phyloP scores from a whole-genome alignment of 2,888 invertebrate species.

The Chesias legatella region DNA sequence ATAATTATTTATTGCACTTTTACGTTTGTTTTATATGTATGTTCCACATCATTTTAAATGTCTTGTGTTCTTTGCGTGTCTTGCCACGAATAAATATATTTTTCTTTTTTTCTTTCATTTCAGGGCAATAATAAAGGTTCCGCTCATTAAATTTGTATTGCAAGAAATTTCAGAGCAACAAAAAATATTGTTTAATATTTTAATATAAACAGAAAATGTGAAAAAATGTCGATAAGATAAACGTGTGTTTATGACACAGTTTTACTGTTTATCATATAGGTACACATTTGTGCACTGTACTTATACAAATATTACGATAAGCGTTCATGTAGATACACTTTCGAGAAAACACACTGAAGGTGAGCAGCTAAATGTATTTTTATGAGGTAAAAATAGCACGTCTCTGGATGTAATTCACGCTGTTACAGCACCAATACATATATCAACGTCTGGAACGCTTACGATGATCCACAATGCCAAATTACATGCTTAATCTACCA shows the following conservation, averaged over 20 bases:
- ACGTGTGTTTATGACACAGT: neutral
- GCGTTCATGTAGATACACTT: too few relatives aligned
- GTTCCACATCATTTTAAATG: too few relatives aligned
- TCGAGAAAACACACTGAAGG: conserved; percentile 1
- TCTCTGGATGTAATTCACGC: neutral
- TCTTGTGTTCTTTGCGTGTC: too few relatives aligned
- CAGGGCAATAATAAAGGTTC: too few relatives aligned
- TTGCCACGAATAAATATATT: too few relatives aligned
- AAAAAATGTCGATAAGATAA: conserved; percentile 7
- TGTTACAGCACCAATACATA: neutral
- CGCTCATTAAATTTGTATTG: too few relatives aligned
- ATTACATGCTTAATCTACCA: conserved; percentile 3
- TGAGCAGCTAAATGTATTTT: conserved; percentile 1
- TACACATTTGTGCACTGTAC: too few relatives aligned
- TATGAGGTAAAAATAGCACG: conserved; percentile 3
- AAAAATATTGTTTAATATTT: conserved; percentile 4
- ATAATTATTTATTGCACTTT: too few relatives aligned
- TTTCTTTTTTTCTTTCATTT: too few relatives aligned
- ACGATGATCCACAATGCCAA: neutral
- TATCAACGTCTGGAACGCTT: neutral
- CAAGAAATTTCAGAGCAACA: too few relatives aligned
- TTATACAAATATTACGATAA: too few relatives aligned
- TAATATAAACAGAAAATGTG: conserved; percentile 4
- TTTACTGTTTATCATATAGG: neutral
- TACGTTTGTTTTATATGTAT: too few relatives aligned